Conservation (phyloP, 2,113 vertebrate species). For the Ploceus nigricollis region DNA sequence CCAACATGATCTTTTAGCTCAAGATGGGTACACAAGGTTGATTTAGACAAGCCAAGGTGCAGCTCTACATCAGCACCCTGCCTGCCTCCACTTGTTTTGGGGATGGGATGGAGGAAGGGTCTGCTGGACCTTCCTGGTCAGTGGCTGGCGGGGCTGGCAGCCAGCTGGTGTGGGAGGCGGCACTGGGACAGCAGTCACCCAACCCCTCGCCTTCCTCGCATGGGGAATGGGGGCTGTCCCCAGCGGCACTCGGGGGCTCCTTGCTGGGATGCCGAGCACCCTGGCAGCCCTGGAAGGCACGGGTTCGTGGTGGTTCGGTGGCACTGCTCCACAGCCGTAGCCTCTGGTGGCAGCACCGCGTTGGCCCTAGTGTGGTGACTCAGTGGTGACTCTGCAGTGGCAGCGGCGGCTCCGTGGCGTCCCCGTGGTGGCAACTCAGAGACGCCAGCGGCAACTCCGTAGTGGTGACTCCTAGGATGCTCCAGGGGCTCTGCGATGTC, state of each 20-base stretch:
- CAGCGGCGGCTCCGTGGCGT: no score
- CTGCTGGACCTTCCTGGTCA: background rate
- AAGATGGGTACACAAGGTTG: background rate
- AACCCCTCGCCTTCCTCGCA: rapidly evolving
- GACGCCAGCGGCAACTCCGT: background rate
- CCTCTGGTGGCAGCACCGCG: background rate
- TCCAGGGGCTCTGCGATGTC: background rate
- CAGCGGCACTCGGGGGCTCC: rapidly evolving
- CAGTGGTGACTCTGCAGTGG: background rate
- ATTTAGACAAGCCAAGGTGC: rapidly evolving
- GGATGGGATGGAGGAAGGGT: background rate
- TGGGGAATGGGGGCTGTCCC: background rate
- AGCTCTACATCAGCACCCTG: background rate
- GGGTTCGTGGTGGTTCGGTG: background rate
- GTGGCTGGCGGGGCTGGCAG: rapidly evolving
- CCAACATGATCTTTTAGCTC: background rate
- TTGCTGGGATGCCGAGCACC: background rate
- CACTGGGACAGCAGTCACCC: background rate
- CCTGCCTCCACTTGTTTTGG: background rate
- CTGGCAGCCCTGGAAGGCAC: background rate
- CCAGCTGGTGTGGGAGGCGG: background rate
- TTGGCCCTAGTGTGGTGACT: background rate
- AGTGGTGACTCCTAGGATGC: no score
- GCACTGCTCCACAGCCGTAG: background rate
- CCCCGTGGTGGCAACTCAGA: background rate